A percentile compares a stretch with the other conserved stretches of the same genome.
Conservation (phyloP, 2,113 vertebrate species). For the Ptilorrhoa leucosticta region DNA sequence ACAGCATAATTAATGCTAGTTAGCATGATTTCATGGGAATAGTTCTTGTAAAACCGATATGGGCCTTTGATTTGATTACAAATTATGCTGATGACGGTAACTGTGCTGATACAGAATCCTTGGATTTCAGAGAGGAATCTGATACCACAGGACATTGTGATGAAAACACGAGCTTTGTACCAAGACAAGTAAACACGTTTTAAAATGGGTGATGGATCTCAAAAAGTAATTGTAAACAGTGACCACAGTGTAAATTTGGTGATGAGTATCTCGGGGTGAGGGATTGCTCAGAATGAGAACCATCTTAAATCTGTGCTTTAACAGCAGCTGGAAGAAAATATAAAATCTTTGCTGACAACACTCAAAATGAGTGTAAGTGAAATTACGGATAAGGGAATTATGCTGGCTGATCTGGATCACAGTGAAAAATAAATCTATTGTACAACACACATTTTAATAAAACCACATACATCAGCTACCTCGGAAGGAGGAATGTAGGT, state of each 20-base stretch:
- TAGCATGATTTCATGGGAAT: constrained; percentile 56
- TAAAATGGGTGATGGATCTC: not conserved
- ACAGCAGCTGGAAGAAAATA: not conserved
- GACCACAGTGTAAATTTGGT: not conserved
- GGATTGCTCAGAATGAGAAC: not conserved
- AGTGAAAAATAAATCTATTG: not conserved
- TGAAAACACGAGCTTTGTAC: not conserved
- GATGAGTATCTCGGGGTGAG: not conserved
- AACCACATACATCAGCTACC: not conserved
- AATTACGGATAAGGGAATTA: not conserved
- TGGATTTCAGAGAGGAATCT: constrained; percentile 23
- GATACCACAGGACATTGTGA: not conserved
- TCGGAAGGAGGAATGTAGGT: not conserved
- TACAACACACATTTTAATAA: constrained; percentile 19
- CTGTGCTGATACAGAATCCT: constrained; percentile 24
- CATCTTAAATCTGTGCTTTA: not conserved
- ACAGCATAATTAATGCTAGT: constrained; percentile 44
- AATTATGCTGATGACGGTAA: constrained; percentile 48
- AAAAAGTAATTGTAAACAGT: not conserved
- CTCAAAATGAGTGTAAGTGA: not conserved
- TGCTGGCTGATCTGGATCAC: constrained; percentile 9
- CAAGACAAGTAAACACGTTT: not conserved
- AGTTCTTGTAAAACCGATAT: constrained; percentile 17
- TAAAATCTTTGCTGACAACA: not conserved
- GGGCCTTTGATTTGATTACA: constrained; percentile 52